A percentile compares a stretch with the other conserved stretches of the same genome.
Conservation (phyloP, 2,888 invertebrate genomes). For the Macrosiphum euphorbiae region DNA sequence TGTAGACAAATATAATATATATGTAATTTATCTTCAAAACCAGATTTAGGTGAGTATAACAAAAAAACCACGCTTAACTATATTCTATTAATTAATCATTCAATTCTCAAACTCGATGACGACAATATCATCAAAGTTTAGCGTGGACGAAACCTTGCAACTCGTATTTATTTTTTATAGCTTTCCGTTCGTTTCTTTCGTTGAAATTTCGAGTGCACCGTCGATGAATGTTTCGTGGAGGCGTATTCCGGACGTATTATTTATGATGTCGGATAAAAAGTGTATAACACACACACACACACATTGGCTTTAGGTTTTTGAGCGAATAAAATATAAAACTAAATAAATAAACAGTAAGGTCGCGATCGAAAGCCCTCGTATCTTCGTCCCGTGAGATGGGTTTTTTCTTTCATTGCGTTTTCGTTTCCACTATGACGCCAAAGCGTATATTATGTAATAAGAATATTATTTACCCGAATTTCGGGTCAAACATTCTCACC, state of each 20-base stretch:
- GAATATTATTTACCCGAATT: neutral
- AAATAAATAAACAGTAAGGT: slow-evolving; percentile 21
- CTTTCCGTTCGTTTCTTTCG: neutral
- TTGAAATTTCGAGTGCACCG: neutral
- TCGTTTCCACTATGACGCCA: neutral
- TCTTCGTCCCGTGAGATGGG: neutral
- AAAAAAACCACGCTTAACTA: neutral
- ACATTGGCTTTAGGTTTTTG: neutral
- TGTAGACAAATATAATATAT: neutral
- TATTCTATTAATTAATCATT: neutral
- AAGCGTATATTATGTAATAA: neutral
- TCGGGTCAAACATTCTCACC: neutral
- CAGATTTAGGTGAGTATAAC: neutral
- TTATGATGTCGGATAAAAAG: slow-evolving; percentile 23
- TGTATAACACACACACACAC: neutral
- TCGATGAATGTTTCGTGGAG: neutral
- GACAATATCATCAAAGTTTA: neutral
- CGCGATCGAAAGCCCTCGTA: neutral
- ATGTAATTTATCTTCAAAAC: neutral
- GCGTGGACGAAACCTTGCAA: neutral
- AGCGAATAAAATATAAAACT: neutral
- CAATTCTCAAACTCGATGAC: neutral
- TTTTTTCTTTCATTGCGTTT: neutral
- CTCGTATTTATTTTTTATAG: neutral
- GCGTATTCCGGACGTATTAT: slow-evolving; percentile 18